Conservation (phyloP, 1,140 invertebrate species). For the honey bee (Apis mellifera) region Amel_HAv3.1 CM009939.2:12238001-12238500, state of each 20-base stretch:
- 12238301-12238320: conserved; percentile 39
- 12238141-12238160: neutral
- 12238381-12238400: conserved; percentile 64
- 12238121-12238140: neutral
- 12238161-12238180: too few species aligned
- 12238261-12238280: neutral
- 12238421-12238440: conserved; percentile 54
- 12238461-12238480: conserved; percentile 63
- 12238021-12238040: neutral
- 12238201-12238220: neutral
- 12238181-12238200: too few species aligned
- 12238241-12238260: neutral
- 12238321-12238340: conserved; percentile 17
- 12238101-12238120: neutral
- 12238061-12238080: neutral
- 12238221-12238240: neutral
- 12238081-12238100: neutral
- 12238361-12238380: conserved; percentile 35
- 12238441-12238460: conserved; percentile 40
- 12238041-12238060: neutral
- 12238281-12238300: neutral
- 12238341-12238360: neutral
- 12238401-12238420: conserved; percentile 66
- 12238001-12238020: neutral
- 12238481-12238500: conserved; percentile 54